Evolutionary conservation across 2,797 vertebrate genomes (phyloP).

Genomic region (Pangasius krempfi): DNA sequence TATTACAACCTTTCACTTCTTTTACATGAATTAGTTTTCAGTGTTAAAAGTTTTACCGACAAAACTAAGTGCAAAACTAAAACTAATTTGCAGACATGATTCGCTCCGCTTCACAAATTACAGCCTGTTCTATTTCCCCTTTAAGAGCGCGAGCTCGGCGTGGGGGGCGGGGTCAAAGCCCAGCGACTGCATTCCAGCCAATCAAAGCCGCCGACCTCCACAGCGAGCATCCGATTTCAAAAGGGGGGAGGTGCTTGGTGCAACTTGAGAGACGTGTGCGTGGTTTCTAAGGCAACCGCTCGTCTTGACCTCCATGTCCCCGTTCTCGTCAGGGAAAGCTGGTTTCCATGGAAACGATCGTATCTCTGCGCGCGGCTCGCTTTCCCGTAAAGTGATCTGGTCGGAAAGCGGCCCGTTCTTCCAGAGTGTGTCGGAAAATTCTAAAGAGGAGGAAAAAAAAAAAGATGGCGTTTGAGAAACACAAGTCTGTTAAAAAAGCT

Average conservation of each 20-base stretch:
- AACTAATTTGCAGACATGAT: constrained; percentile 14
- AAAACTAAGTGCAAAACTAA: not conserved
- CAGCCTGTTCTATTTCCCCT: constrained; percentile 59
- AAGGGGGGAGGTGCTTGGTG: constrained; percentile 54
- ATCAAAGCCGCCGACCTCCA: constrained; percentile 61
- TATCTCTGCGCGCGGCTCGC: constrained; percentile 57
- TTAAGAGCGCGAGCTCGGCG: constrained; percentile 59
- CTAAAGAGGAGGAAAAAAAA: not conserved
- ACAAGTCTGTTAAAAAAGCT: not conserved
- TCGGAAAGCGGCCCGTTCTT: constrained; percentile 58
- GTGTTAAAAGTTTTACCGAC: not conserved
- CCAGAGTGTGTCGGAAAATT: constrained; percentile 45
- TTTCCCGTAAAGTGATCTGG: constrained; percentile 66
- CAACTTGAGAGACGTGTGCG: constrained; percentile 58
- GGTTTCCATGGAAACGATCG: constrained; percentile 66
- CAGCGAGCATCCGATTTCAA: constrained; percentile 48
- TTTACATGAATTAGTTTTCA: not conserved
- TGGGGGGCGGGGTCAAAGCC: constrained; percentile 60
- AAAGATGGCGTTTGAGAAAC: constrained; percentile 5
- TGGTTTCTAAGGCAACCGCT: constrained; percentile 68
- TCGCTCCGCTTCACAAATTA: constrained; percentile 38
- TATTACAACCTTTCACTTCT: not conserved
- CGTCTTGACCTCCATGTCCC: constrained; percentile 65
- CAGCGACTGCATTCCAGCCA: constrained; percentile 63
- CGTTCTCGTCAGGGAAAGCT: constrained; percentile 59